Conservation (phyloP, 1,140 invertebrate genomes). For the Thaumatotibia leucotreta region DNA sequence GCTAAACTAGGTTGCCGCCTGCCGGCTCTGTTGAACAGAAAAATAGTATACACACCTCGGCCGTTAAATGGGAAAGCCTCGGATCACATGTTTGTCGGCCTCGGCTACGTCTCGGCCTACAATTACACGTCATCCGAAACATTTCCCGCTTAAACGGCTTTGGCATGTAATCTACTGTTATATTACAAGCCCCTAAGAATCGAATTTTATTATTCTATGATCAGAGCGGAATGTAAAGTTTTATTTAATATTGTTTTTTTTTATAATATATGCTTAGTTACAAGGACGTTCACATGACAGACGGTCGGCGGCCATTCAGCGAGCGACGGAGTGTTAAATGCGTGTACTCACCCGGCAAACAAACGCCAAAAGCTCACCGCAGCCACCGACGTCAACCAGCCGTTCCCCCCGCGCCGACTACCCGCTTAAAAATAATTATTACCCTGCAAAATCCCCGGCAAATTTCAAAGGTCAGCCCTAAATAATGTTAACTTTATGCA, state of each 20-base stretch:
- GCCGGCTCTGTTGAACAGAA: too few species aligned
- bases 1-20: too few species aligned
- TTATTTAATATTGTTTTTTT: neutral
- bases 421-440: conserved; percentile 18
- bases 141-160: too few species aligned
- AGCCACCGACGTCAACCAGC: conserved; percentile 5
- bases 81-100: too few species aligned
- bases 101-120: too few species aligned
- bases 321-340: conserved; percentile 27
- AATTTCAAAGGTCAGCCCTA: conserved; percentile 3
- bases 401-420: neutral
- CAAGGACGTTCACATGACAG: neutral
- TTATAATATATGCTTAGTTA: neutral
- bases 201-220: neutral
- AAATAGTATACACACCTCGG: too few species aligned
- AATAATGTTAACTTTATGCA: conserved; percentile 1
- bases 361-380: conserved; percentile 28
- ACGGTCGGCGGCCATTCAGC: neutral
- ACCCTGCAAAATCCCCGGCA: conserved; percentile 1
- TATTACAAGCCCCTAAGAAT: too few species aligned
- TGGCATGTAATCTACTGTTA: too few species aligned
- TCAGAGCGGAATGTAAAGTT: neutral
- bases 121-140: too few species aligned
- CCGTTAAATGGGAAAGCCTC: too few species aligned
- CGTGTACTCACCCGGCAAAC: conserved; percentile 26